A percentile compares a stretch with the other conserved stretches of the same genome.
These are phyloP conservation scores for Thecocarcelia acutangulata DNA, from an alignment of 2,888 invertebrate species.

Conservation along the genomic window DNA sequence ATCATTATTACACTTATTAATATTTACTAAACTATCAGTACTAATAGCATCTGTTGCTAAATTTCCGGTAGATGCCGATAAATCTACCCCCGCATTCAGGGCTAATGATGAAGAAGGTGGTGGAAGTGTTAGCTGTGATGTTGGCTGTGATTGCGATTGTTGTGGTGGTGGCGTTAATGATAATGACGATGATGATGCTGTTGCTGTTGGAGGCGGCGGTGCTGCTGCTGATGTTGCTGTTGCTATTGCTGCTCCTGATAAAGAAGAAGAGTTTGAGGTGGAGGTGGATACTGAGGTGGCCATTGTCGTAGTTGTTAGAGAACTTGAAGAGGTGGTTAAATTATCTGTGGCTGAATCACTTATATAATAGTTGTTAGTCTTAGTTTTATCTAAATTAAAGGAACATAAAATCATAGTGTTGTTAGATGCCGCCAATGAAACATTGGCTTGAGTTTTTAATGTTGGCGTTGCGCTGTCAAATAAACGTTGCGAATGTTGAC, in stretches of 20 bases:
- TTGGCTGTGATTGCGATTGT: conserved; percentile 11
- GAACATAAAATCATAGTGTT: conserved; percentile 49
- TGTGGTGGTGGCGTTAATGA: conserved; percentile 38
- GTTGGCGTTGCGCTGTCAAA: conserved; percentile 33
- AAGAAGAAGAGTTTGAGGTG: conserved; percentile 4
- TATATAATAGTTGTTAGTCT: conserved; percentile 61
- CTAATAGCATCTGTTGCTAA: conserved; percentile 70
- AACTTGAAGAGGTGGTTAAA: conserved; percentile 76
- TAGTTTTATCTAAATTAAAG: conserved; percentile 57
- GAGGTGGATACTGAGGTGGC: conserved; percentile 51
- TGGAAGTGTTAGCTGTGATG: conserved; percentile 32
- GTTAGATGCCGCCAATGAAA: conserved; percentile 34
- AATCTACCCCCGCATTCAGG: conserved; percentile 39
- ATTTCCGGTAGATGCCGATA: conserved; percentile 51
- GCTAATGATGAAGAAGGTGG: conserved; percentile 25
- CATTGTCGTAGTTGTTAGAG: conserved; percentile 37
- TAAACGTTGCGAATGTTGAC: conserved; percentile 17
- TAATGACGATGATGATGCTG: neutral
- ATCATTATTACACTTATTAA: conserved; percentile 72
- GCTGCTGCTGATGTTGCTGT: conserved; percentile 43
- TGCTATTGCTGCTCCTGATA: conserved; percentile 51
- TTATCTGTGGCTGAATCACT: conserved; percentile 36
- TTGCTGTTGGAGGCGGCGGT: conserved; percentile 31
- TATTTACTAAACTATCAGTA: conserved; percentile 79
- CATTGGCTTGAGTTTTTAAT: conserved; percentile 19